Evolutionary conservation across 2,797 vertebrate species (phyloP).

Genomic region (Centroberyx gerrardi): DNA sequence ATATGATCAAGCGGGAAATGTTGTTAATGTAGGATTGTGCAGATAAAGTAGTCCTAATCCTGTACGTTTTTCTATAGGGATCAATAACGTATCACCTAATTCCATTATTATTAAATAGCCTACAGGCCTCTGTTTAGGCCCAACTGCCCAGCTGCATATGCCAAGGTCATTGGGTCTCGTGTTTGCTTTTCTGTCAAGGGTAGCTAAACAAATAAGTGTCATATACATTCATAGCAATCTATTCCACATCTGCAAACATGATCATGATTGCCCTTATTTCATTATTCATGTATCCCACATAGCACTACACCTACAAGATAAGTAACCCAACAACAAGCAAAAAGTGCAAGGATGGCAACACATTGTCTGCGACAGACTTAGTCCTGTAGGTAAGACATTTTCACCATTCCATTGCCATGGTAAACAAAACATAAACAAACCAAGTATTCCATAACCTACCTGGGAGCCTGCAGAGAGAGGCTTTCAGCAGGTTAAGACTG

Average conservation of each 20-base stretch:
- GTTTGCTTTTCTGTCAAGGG: not conserved
- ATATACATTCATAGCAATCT: not conserved
- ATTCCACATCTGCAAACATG: conserved; percentile 11
- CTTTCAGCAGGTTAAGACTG: conserved; percentile 66
- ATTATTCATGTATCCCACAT: conserved; percentile 8
- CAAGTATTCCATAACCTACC: conserved; percentile 68
- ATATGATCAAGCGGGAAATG: not conserved
- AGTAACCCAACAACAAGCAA: conserved; percentile 5
- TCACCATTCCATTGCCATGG: not conserved
- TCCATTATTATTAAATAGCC: not conserved
- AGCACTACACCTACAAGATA: not conserved
- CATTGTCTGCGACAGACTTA: not conserved
- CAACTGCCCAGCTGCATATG: not conserved
- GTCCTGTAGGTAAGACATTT: too few relatives aligned
- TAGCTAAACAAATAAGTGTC: not conserved
- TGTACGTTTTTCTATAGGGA: not conserved
- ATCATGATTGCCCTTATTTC: not conserved
- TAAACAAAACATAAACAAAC: conserved; percentile 10
- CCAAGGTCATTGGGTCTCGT: conserved; percentile 12
- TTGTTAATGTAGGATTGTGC: not conserved
- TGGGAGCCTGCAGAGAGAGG: conserved; percentile 69
- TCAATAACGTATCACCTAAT: conserved; percentile 8
- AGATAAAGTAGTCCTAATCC: not conserved
- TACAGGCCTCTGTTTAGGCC: conserved; percentile 32
- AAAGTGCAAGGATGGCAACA: not conserved